phyloP scores from a whole-genome alignment of 2,797 vertebrate genomes.

The Clamator glandarius region DNA sequence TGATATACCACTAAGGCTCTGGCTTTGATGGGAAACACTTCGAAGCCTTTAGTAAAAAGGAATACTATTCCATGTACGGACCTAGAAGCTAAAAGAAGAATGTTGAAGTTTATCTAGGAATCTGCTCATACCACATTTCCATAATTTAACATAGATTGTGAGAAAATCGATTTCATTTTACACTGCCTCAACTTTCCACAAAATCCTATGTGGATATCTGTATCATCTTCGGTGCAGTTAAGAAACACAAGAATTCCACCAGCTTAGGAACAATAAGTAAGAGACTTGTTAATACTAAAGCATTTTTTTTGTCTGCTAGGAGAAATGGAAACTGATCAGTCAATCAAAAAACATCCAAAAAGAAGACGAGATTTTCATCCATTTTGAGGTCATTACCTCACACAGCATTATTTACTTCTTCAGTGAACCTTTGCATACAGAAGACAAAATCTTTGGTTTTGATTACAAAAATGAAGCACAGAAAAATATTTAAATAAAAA shows the following conservation, averaged over 20 bases:
- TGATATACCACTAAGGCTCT: background rate
- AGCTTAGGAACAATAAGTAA: background rate
- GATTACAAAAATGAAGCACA: background rate
- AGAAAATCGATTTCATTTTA: background rate
- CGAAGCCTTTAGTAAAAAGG: background rate
- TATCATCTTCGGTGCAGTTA: background rate
- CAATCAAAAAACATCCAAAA: background rate
- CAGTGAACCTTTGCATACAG: background rate
- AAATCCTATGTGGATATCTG: accelerated
- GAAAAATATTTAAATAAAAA: background rate
- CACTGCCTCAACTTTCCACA: background rate
- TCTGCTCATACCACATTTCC: background rate
- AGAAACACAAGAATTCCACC: background rate
- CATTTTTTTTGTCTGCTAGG: background rate
- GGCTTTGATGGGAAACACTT: background rate
- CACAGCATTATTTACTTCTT: background rate
- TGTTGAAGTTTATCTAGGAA: background rate
- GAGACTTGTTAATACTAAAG: accelerated
- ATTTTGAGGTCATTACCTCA: background rate
- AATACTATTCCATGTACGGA: background rate
- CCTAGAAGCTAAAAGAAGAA: background rate
- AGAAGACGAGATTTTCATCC: background rate
- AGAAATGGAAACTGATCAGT: background rate
- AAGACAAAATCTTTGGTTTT: background rate
- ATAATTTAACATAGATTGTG: background rate